Conservation (phyloP, 2,797 vertebrate genomes). For the Lacerta agilis region DNA sequence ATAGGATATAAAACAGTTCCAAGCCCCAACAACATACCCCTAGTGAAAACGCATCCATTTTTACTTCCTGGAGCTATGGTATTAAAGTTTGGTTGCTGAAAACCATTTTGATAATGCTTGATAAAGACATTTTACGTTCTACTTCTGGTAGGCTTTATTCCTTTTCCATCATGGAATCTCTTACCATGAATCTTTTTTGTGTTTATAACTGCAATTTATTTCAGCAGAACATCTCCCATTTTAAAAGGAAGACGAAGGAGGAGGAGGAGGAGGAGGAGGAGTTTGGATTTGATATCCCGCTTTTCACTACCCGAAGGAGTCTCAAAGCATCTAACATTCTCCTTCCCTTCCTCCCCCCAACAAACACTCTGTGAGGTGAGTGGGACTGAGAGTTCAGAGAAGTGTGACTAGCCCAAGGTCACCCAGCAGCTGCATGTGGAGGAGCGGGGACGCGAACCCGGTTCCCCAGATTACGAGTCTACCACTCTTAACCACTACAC, state of each 20-base stretch:
- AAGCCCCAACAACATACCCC: rapidly evolving
- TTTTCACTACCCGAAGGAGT: too few species aligned
- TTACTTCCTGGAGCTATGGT: background rate
- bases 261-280: too few species aligned
- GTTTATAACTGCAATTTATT: constrained; percentile 48
- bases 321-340: too few species aligned
- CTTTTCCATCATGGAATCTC: constrained; percentile 19
- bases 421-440: too few species aligned
- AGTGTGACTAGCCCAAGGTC: too few species aligned
- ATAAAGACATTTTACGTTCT: constrained; percentile 58
- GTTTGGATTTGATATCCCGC: too few species aligned
- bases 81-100: constrained; percentile 35
- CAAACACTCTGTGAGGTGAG: too few species aligned
- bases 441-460: too few species aligned
- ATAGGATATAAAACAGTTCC: background rate
- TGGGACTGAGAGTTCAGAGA: too few species aligned
- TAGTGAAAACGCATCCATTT: constrained; percentile 8
- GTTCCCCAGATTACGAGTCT: too few species aligned
- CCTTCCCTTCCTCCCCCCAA: too few species aligned
- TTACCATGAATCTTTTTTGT: constrained; percentile 30
- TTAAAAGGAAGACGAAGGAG: constrained; percentile 2
- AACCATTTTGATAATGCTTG: constrained; percentile 49
- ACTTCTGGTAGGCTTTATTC: constrained; percentile 28
- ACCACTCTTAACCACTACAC: too few species aligned
- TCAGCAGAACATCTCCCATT: constrained; percentile 27